Evolutionary conservation across 2,888 invertebrate species (phyloP), one percentile per base, ranked within the genome.

Genomic region (Pyrocoelia pectoralis): DNA sequence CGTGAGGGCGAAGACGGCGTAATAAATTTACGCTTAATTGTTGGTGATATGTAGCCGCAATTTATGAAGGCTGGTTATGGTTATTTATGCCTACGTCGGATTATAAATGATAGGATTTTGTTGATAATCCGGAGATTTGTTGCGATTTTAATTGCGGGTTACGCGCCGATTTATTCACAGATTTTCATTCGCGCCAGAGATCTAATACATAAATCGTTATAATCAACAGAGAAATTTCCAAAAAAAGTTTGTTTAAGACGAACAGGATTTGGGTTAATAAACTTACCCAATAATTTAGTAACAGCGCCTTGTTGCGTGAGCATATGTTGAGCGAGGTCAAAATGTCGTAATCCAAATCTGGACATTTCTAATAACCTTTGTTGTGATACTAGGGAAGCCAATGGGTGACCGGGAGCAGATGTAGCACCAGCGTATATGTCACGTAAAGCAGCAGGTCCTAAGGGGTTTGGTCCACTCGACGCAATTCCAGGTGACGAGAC

Each of bases 261-360:
- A 50, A 49, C 38, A 10, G 1, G 10, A 41, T 19, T 14, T 18
- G 19, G n/a, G n/a, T n/a, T 49, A 56, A 40, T 51, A 58, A 61
- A 51, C 92, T 91, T 83, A 94, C 95, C 95, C 79, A 95, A 84
- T 78, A 95, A 86, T 84, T 95, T 95, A 72, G 93, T 94, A 74
- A 93, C 95, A 76, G 94, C 94, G 75, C 94, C 94, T 84, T 95
- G 94, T 84, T 95, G 94, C 64, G 92, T 92, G 58, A 95, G 86
- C 85, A 95, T 93, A 78, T 95, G 95, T 76, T 94, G 93, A 3
- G 95, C 94, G 76, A 95, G 87, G 82, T 95, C 95, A 78, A 95
- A 95, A 76, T 95, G 95, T 70, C 95, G 85, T 71, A 94, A 84
- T 70, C 94, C 87, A 83, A 90, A 86, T 82, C 94, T 85, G 41